A percentile compares a stretch with the other conserved stretches of the same genome.
Evolutionary conservation across 2,113 vertebrate species (phyloP).

Genomic region (Plestiodon gilberti): DNA sequence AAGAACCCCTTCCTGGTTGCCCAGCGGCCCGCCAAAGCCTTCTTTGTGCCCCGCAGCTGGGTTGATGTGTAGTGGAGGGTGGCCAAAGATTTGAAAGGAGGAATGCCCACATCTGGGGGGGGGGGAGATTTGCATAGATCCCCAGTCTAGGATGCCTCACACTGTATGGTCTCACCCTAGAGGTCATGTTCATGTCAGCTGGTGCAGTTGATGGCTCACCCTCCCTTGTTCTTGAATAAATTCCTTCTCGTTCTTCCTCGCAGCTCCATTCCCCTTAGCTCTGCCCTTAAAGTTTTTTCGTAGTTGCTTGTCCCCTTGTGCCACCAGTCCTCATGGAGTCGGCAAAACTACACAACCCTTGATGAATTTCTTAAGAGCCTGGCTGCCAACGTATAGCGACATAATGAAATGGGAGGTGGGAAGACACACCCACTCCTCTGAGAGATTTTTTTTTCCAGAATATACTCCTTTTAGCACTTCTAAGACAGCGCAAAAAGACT

Average conservation of each 20-base stretch:
- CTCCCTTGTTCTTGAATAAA: not conserved
- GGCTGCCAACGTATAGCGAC: not conserved
- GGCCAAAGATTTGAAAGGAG: not conserved
- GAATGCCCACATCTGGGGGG: not conserved
- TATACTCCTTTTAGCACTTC: conserved; percentile 38
- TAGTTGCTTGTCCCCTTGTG: not conserved
- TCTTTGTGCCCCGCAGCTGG: not conserved
- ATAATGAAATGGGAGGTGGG: not conserved
- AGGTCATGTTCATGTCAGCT: not conserved
- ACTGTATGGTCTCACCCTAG: not conserved
- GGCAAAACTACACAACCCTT: not conserved
- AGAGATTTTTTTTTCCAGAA: conserved; percentile 47
- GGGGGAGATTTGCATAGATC: not conserved
- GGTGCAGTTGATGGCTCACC: not conserved
- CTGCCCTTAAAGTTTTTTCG: not conserved
- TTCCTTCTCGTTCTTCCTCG: not conserved
- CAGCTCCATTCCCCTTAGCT: conserved; percentile 23
- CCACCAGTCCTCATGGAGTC: not conserved
- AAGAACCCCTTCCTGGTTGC: not conserved
- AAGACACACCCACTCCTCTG: conserved; percentile 5
- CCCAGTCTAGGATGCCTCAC: not conserved
- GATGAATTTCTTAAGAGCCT: not conserved
- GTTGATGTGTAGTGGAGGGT: not conserved
- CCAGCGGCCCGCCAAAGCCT: not conserved
- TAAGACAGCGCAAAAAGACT: conserved; percentile 26